Base-by-base conservation (phyloP, 2,888 invertebrate species). In the Alviniconcha strummeri region DNA sequence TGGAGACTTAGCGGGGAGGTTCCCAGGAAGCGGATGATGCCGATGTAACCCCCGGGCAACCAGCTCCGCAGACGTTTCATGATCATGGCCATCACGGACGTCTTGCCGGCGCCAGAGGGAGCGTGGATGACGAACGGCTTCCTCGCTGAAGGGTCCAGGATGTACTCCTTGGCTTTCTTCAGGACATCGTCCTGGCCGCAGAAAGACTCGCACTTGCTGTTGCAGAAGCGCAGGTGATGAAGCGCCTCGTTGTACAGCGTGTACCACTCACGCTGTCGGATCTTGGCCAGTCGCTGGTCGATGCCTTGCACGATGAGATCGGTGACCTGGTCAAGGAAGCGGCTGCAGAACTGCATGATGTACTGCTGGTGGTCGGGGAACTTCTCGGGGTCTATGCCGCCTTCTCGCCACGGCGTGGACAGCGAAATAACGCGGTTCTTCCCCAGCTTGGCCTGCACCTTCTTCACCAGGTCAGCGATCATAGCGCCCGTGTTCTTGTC, bases 161-260 rank as follows among this genome's bases (percentile, higher is more conserved):
- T 80, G 60, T 85, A 85, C 56, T 60, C 84, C 69, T 83, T 86
- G 13, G 83, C 85, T 52, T 82, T 72, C 9, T 84, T 69, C 36
- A 91, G 85, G 60, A 89, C 88, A 36, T 89, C 89, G 56, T 90
- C 87, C 83, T 90, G 91, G 9, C 93, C 93, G 86, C 91, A 90
- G 86, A 93, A 93, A 3, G 89, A 86, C 72, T 89, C 88, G 84
- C 91, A 91, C 82, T 93, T 92, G 13, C 83, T 77, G 19, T 87
- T 84, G 85, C 91, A 91, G 86, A 93, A 92, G 36, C 89, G 89
- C 1, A 91, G 88, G 83, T 92, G 93, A 84, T 93, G 92, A 6
- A 92, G 76, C 13, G 90, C 85, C 81, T 93, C 93, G 56, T 89
- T 88, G 71, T 89, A 90, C 52, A 86, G 86, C 8, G 88, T 88